A percentile compares a stretch with the other conserved stretches of the same genome.
Conservation (phyloP, 2,797 vertebrate species). For the Lophius americanus region DNA sequence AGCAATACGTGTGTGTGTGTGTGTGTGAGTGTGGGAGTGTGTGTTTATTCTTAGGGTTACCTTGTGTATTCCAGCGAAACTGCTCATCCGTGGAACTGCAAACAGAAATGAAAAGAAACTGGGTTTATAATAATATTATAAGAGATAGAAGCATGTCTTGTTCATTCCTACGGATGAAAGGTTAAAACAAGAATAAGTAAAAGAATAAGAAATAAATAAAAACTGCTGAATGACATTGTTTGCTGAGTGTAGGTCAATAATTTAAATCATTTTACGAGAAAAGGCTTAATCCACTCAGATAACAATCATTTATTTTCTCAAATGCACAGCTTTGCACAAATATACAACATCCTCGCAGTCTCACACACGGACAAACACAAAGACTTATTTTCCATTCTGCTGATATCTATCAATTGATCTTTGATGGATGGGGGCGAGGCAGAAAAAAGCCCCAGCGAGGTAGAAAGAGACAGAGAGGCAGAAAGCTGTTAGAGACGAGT, state of each 20-base stretch:
- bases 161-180: background rate
- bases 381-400: constrained; percentile 18
- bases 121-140: background rate
- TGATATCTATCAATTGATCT: constrained; percentile 43
- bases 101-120: constrained; percentile 49
- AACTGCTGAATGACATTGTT: too few species aligned
- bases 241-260: background rate
- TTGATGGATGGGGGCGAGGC: constrained; percentile 33
- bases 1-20: constrained; percentile 1
- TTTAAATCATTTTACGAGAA: constrained; percentile 4
- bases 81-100: constrained; percentile 95
- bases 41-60: constrained; percentile 68
- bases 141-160: too few species aligned
- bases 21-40: background rate
- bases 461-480: constrained; percentile 37
- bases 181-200: background rate
- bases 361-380: background rate
- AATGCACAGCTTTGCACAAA: background rate
- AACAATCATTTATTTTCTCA: background rate
- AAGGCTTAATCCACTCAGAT: background rate
- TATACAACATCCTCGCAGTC: background rate
- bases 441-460: constrained; percentile 41
- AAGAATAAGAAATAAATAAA: background rate
- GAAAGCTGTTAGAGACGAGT: constrained; percentile 34
- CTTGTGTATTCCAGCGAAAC: constrained; percentile 97